Percentiles rank a stretch among this genome's conserved stretches.
These are phyloP conservation scores for Thera britannica DNA, from an alignment of 2,888 invertebrate species.

Conservation along the genomic window DNA sequence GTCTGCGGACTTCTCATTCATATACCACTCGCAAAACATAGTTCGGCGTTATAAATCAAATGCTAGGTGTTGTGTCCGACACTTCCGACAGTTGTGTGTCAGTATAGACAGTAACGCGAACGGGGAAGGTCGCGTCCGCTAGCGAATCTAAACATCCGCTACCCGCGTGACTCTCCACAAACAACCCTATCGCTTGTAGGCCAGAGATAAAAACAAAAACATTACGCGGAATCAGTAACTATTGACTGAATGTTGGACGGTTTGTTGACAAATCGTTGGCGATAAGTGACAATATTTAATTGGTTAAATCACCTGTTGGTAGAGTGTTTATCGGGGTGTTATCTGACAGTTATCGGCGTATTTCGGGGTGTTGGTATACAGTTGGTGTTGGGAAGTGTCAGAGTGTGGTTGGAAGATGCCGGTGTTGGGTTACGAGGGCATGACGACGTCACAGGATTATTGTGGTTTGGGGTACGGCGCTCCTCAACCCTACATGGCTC, in stretches of 20 bases:
- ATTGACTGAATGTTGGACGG: conserved; percentile 34
- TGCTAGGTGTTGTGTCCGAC: conserved; percentile 53
- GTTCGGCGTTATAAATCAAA: conserved; percentile 57
- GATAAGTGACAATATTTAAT: conserved; percentile 55
- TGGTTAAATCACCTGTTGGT: conserved; percentile 65
- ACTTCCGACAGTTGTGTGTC: conserved; percentile 48
- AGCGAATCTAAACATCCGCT: conserved; percentile 39
- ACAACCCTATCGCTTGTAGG: conserved; percentile 60
- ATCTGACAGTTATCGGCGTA: conserved; percentile 47
- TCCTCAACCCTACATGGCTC: conserved; percentile 62
- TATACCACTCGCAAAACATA: conserved; percentile 49
- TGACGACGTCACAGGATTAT: conserved; percentile 70
- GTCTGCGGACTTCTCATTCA: conserved; percentile 57
- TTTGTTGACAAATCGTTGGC: conserved; percentile 46
- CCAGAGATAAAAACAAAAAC: conserved; percentile 69
- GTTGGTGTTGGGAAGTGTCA: conserved; percentile 54
- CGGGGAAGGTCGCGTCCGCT: conserved; percentile 61
- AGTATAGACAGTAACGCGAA: conserved; percentile 59
- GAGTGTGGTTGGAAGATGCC: conserved; percentile 71
- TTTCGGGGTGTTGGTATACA: conserved; percentile 55
- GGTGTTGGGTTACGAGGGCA: conserved; percentile 71
- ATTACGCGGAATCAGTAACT: conserved; percentile 55
- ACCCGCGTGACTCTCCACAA: conserved; percentile 59
- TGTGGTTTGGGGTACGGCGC: conserved; percentile 64
- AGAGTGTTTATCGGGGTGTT: conserved; percentile 51